A percentile compares a stretch with the other conserved stretches of the same genome.
These are phyloP conservation scores for Drosophila quinaria DNA, from an alignment of 2,888 invertebrate species.

Conservation along the genomic window DNA sequence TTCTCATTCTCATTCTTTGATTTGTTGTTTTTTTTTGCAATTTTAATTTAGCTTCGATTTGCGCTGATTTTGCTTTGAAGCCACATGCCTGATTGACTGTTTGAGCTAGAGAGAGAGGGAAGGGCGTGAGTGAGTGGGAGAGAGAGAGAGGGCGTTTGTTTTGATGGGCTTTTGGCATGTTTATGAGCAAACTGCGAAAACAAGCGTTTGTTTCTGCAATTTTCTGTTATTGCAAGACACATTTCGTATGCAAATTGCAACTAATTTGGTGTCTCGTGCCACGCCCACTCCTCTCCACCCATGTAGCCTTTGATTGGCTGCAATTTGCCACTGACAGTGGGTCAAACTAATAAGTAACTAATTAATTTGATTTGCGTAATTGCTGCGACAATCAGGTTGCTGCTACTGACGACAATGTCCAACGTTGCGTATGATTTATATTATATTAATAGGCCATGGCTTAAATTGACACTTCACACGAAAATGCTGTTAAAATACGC, in stretches of 20 bases:
- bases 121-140: neutral
- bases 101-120: neutral
- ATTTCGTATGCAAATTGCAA: conserved; percentile 72
- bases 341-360: conserved; percentile 75
- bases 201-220: conserved; percentile 47
- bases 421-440: conserved; percentile 51
- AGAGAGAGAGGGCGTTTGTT: conserved; percentile 1
- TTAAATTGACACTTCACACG: conserved; percentile 29
- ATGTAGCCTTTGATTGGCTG: neutral
- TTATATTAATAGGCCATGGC: conserved; percentile 25
- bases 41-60: conserved; percentile 73
- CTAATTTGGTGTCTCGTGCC: conserved; percentile 61
- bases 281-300: neutral
- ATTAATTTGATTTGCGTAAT: conserved; percentile 67
- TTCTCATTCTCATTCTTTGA: conserved; percentile 10
- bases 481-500: conserved; percentile 41
- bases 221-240: conserved; percentile 47
- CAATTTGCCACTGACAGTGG: conserved; percentile 54
- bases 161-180: conserved; percentile 75
- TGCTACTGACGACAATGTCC: neutral
- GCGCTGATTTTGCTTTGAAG: conserved; percentile 64
- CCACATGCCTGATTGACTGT: conserved; percentile 58
- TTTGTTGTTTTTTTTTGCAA: conserved; percentile 48
- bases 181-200: conserved; percentile 45
- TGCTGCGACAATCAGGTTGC: conserved; percentile 31